Conservation (phyloP, 2,113 vertebrate genomes). For the Bambusicola thoracicus region DNA sequence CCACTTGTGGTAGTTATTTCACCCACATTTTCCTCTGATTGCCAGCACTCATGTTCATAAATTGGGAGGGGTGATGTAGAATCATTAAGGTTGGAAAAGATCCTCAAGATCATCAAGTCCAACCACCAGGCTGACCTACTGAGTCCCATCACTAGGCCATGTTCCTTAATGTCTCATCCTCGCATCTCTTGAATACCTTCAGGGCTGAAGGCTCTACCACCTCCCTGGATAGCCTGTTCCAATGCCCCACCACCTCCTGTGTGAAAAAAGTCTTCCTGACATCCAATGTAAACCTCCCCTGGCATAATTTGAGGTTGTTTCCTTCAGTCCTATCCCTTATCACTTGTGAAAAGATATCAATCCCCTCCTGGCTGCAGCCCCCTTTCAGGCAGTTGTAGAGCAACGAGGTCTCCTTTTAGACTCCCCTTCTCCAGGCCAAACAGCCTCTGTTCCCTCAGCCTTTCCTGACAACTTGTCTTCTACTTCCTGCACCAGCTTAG, state of each 20-base stretch:
- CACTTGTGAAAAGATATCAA: neutral
- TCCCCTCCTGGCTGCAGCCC: neutral
- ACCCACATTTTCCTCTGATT: neutral
- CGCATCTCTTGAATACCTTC: neutral
- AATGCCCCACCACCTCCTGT: neutral
- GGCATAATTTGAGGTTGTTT: neutral
- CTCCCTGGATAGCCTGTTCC: neutral
- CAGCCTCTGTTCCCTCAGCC: neutral
- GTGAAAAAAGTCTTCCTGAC: neutral
- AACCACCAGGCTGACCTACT: neutral
- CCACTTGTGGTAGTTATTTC: neutral
- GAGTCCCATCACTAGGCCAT: neutral
- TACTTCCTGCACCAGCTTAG: neutral
- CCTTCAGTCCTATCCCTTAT: neutral
- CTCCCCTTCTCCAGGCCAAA: neutral
- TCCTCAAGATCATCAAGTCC: neutral
- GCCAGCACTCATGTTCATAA: neutral
- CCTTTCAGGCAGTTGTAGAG: neutral
- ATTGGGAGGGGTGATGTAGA: neutral
- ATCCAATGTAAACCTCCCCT: neutral
- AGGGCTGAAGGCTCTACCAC: neutral
- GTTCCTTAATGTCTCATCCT: neutral
- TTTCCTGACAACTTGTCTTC: neutral
- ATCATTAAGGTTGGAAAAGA: neutral
- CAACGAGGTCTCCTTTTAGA: neutral